Evolutionary conservation across 2,888 invertebrate genomes (phyloP), one percentile per base, ranked within the genome.

Genomic region (Caenorhabditis zanzibari): DNA sequence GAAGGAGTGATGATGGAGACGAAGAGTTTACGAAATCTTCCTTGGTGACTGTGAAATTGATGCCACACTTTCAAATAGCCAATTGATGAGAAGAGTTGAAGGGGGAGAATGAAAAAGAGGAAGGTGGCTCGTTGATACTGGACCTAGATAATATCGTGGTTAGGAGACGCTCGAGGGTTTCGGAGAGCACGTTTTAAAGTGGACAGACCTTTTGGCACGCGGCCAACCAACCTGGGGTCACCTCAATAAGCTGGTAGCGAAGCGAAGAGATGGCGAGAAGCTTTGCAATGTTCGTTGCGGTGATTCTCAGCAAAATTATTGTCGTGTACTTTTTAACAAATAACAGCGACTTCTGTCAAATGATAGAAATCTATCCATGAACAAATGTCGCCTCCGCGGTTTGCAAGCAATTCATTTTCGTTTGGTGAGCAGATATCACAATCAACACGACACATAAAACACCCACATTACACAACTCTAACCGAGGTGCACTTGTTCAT

Each of bases 341-440:
- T 26, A 56, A 32, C 58, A 58, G 66, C 68, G 6, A 16, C 9
- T 38, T 24, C 9, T 22, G 16, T 26, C 28, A 24, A 47, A 4
- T 19, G 9, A 56, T 26, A 61, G 44, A 28, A 35, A 32, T 35
- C 54, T 61, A 24, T 52, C 56, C 56, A 52, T 26, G 49, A 47
- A 52, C 77, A 77, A 10, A 41, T 68, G 76, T 52, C 54, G 61
- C 26, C 28, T 56, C 63, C 69, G 77, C 69, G 77, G 77, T 77
- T 77, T 77, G 69, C 69, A 77, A 77, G 69, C 77, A 77, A 77
- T 77, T 77, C 71, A 77, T 77, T 77, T 71, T 77, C 77, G 69
- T 77, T 56, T 56, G 69, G 54, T 54, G 77, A 77, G 77, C 77
- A 77, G 71, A 77, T 77, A 77, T 77, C 77, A 77, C 77, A 69